Evolutionary conservation across 2,113 vertebrate genomes (phyloP).

Genomic region (Myotis yumanensis): DNA sequence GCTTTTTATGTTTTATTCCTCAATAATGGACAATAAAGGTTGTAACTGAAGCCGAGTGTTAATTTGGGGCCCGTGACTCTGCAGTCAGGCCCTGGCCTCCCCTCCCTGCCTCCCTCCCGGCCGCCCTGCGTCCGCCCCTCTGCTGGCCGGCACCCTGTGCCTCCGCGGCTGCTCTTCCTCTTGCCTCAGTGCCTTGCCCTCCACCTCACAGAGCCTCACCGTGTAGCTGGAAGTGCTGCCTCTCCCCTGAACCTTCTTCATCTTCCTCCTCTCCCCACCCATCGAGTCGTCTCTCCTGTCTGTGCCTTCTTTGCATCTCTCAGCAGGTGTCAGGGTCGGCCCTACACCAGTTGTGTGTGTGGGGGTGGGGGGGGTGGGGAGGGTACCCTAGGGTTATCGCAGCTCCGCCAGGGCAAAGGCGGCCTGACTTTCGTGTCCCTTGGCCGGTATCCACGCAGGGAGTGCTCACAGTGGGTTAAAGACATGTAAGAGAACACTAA

Average conservation of each 20-base stretch:
- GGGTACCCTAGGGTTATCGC: neutral
- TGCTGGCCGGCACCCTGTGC: neutral
- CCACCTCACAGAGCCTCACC: neutral
- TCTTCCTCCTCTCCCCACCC: fast-evolving
- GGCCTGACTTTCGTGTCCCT: neutral
- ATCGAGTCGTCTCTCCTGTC: fast-evolving
- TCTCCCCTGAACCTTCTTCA: neutral
- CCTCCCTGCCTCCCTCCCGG: fast-evolving
- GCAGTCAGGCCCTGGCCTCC: neutral
- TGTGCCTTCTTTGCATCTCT: neutral
- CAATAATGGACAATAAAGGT: constrained; percentile 53
- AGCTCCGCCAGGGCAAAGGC: neutral
- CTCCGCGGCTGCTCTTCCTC: neutral
- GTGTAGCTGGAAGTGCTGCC: too few species aligned
- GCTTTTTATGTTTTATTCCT: constrained; percentile 67
- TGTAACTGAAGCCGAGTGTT: neutral
- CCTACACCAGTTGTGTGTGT: fast-evolving
- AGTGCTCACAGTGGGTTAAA: neutral
- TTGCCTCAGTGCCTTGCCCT: neutral
- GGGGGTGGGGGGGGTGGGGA: too few species aligned
- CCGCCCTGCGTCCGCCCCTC: fast-evolving
- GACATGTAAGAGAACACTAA: fast-evolving
- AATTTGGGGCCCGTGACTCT: neutral
- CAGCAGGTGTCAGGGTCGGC: neutral
- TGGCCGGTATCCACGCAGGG: neutral